Base-by-base conservation (phyloP, 2,888 invertebrate genomes). In the Polyploca ridens region DNA sequence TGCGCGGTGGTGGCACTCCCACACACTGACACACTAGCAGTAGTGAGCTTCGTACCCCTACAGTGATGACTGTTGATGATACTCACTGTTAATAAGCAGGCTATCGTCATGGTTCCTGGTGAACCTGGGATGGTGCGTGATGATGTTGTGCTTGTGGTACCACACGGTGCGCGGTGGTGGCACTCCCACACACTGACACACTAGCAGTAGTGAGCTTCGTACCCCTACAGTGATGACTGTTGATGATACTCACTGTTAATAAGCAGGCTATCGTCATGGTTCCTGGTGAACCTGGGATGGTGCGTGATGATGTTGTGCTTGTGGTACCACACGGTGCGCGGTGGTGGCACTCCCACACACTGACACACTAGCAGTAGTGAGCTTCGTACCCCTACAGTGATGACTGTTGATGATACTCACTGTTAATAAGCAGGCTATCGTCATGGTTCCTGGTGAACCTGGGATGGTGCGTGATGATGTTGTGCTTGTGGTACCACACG, bases 101-200 rank as follows among this genome's bases (percentile, higher is more conserved):
- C 92, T 92, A 58, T 93, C 90, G 64, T 92, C 93, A 69, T 89
- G 88, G 71, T 91, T 91, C 69, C 90, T 85, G 1, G 91, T 90
- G 78, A 88, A 93, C 62, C 93, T 72, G 0, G 92, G 92, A 66
- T 93, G 93, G 63, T 92, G 91, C 0, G 92, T 91, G 82, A 93
- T 92, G 80, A 92, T 91, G 76, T 90, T 91, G 63, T 90, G 87
- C 33, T 90, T 89, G 77, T 92, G 92, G 70, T 93, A 92, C 93
- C 93, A 93, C 64, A 91, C 90, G 46, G 91, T 91, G 14, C 91
- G 78, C 0, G 93, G 91, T 0, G 91, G 88, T 0, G 93, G 93
- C 0, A 79, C 74, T 0, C 93, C 93, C 58, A 89, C 89, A 49
- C 90, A 90, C 33, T 84, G 83, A 68, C 93, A 93, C 8, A 83